These are phyloP conservation scores for Bradypodion ventrale DNA, from an alignment of 2,797 vertebrate genomes.

Conservation along the genomic window DNA sequence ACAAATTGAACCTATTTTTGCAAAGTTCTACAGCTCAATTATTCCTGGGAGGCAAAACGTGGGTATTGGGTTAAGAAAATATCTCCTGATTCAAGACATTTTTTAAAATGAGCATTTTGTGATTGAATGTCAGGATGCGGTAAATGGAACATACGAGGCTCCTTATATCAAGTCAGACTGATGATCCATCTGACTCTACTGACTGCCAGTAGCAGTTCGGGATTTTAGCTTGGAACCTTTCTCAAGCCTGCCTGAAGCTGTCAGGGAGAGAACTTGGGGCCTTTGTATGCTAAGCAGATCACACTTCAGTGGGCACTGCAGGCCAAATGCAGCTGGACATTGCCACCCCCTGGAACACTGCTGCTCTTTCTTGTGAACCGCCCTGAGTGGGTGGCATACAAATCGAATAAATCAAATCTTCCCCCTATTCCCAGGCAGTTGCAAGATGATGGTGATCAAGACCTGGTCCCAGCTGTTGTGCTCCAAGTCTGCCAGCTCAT, in stretches of 20 bases:
- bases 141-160: not conserved
- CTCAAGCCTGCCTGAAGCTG: not conserved
- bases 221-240: not conserved
- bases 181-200: not conserved
- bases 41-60: not conserved
- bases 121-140: not conserved
- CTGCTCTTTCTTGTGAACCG: too few relatives aligned
- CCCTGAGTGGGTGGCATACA: too few relatives aligned
- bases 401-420: too few relatives aligned
- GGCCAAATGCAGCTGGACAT: not conserved
- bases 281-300: not conserved
- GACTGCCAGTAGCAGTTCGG: not conserved
- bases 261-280: not conserved
- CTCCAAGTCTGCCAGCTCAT: constrained; percentile 85
- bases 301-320: not conserved
- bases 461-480: constrained; percentile 70
- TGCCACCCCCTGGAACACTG: not conserved
- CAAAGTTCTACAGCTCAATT: not conserved
- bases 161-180: not conserved
- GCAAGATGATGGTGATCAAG: constrained; percentile 55
- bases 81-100: not conserved
- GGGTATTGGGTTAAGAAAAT: not conserved
- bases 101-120: not conserved
- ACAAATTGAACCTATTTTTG: not conserved
- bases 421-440: constrained; percentile 56